These are phyloP conservation scores for Zaprionus nigranus DNA, from an alignment of 1,140 invertebrate genomes.

Conservation along the genomic window DNA sequence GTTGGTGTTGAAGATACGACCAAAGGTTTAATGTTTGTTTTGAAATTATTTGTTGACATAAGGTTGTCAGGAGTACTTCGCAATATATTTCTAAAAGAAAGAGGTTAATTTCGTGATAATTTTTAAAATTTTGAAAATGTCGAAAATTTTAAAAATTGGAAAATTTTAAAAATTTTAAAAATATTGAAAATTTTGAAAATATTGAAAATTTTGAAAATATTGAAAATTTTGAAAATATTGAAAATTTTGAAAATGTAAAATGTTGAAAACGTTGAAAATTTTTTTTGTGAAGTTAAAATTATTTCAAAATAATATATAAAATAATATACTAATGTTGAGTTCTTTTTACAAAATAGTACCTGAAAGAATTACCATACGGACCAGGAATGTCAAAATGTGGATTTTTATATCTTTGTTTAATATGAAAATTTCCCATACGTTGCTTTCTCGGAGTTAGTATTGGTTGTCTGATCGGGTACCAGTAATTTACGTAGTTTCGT, in stretches of 20 bases:
- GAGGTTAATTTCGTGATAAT: background rate
- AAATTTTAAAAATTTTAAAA: no score
- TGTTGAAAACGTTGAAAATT: no score
- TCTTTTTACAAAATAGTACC: conserved; percentile 15
- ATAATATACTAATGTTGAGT: no score
- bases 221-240: no score
- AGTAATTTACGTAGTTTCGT: conserved; percentile 16
- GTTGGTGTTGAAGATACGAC: background rate
- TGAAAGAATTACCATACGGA: conserved; percentile 4
- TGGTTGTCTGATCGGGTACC: conserved; percentile 25
- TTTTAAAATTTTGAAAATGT: no score
- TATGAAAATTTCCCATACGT: conserved; percentile 16
- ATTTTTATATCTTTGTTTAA: conserved; percentile 23
- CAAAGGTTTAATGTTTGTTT: background rate
- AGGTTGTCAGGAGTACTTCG: background rate
- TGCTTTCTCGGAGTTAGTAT: conserved; percentile 13
- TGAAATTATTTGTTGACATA: background rate
- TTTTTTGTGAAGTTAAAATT: background rate
- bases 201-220: no score
- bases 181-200: no score
- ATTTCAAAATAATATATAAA: background rate
- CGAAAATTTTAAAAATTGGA: no score
- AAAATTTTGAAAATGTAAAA: no score
- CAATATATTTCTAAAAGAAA: background rate
- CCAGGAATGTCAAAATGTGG: background rate